Percentiles rank a stretch among this genome's conserved stretches.
Evolutionary conservation across 2,888 invertebrate genomes (phyloP).

Genomic region (Fragum whitleyi): DNA sequence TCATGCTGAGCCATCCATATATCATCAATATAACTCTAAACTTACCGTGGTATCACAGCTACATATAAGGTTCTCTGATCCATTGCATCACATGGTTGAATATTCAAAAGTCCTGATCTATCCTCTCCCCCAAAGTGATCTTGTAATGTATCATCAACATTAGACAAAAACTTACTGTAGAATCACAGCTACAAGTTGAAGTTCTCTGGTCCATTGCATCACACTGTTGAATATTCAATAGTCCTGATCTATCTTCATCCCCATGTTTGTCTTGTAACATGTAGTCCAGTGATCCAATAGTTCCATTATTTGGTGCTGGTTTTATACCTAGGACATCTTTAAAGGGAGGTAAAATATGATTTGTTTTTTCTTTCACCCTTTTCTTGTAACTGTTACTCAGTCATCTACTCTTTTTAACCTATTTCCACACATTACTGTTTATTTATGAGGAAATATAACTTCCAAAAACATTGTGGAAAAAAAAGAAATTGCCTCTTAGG

Average conservation of each 20-base stretch:
- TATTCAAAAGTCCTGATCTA: not conserved
- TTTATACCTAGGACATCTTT: constrained; percentile 81
- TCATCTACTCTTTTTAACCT: not conserved
- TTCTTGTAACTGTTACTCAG: too few relatives aligned
- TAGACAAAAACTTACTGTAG: not conserved
- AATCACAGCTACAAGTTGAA: not conserved
- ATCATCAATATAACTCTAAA: too few relatives aligned
- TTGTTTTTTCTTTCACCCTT: not conserved
- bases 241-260: not conserved
- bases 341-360: constrained; percentile 18
- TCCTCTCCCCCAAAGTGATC: not conserved
- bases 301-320: constrained; percentile 85
- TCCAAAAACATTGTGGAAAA: not conserved
- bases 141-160: constrained; percentile 80
- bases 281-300: constrained; percentile 83
- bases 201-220: not conserved
- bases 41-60: not conserved
- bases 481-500: not conserved
- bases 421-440: not conserved
- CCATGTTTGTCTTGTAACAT: constrained; percentile 68
- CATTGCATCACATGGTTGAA: not conserved
- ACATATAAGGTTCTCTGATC: constrained; percentile 3
- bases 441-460: not conserved
- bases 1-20: too few relatives aligned
- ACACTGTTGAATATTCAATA: constrained; percentile 5